phyloP scores from a whole-genome alignment of 2,113 vertebrate species.

The Lepidothrix coronata region DNA sequence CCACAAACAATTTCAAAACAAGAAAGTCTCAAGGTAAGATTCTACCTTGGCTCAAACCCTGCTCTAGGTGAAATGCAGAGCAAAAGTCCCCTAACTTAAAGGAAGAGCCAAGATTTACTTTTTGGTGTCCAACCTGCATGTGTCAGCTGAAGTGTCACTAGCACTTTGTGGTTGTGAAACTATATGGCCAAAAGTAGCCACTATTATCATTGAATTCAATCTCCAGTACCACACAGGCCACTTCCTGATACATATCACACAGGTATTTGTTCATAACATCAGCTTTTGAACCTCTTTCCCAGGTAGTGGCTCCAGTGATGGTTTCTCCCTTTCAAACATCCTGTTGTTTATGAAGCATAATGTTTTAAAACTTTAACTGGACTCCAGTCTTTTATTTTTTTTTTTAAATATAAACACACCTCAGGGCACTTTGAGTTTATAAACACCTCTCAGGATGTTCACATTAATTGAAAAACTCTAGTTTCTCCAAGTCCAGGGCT shows the following conservation, averaged over 20 bases:
- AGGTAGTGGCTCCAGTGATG: background rate
- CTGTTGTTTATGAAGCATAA: background rate
- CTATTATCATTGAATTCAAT: background rate
- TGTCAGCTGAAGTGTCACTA: background rate
- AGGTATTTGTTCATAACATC: background rate
- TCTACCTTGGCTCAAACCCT: slow-evolving; percentile 11
- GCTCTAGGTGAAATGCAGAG: background rate
- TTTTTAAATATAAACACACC: background rate
- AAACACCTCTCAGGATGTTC: background rate
- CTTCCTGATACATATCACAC: background rate
- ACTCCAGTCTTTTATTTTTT: background rate
- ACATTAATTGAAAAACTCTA: background rate
- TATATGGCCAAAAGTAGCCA: background rate
- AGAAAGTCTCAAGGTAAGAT: background rate
- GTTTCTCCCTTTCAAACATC: background rate
- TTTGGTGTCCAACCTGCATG: background rate
- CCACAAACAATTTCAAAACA: background rate
- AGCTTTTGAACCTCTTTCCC: background rate
- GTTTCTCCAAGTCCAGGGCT: background rate
- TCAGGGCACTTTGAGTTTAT: background rate
- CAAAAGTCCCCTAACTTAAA: background rate
- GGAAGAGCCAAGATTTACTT: background rate
- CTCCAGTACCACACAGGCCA: background rate
- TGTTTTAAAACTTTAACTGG: background rate
- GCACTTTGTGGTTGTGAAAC: background rate